These are phyloP conservation scores for Drosophila rubida DNA, from an alignment of 2,888 invertebrate species.

Conservation along the genomic window DNA sequence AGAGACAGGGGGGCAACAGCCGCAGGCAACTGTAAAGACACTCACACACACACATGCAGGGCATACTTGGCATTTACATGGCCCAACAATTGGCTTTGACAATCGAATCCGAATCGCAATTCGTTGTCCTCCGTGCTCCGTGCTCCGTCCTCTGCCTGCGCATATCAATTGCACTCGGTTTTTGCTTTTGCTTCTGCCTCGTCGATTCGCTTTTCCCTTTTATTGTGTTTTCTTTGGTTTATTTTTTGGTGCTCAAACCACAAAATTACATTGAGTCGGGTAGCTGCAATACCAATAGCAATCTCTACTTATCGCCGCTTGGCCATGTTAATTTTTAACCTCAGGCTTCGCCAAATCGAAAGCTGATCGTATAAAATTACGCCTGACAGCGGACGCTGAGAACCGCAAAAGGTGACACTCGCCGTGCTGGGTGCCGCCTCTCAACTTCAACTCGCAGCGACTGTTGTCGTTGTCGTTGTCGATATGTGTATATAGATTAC, in stretches of 20 bases:
- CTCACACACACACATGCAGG: background rate
- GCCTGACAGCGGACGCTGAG: constrained; percentile 72
- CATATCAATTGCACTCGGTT: constrained; percentile 71
- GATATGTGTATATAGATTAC: constrained; percentile 66
- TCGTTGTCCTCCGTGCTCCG: constrained; percentile 2
- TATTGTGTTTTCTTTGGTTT: constrained; percentile 2
- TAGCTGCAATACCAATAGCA: constrained; percentile 64
- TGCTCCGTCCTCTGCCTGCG: constrained; percentile 40
- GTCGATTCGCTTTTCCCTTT: constrained; percentile 19
- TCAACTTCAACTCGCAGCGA: constrained; percentile 2
- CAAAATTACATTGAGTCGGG: constrained; percentile 70
- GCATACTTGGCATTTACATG: constrained; percentile 57
- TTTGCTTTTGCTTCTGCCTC: constrained; percentile 33
- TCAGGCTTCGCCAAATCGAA: constrained; percentile 80
- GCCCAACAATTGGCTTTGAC: constrained; percentile 72
- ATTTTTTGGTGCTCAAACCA: constrained; percentile 64
- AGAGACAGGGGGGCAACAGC: constrained; percentile 34
- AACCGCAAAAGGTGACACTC: constrained; percentile 79
- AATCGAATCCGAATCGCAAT: constrained; percentile 70
- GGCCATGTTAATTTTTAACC: constrained; percentile 79
- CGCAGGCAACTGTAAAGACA: constrained; percentile 54
- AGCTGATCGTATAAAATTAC: constrained; percentile 80
- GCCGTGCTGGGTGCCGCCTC: constrained; percentile 56
- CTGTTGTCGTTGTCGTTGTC: constrained; percentile 32
- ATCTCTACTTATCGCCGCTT: constrained; percentile 75